Percentiles rank a stretch among this genome's conserved stretches.
These are phyloP conservation scores for Calypte anna DNA, from an alignment of 2,113 vertebrate species.

Conservation along the genomic window DNA sequence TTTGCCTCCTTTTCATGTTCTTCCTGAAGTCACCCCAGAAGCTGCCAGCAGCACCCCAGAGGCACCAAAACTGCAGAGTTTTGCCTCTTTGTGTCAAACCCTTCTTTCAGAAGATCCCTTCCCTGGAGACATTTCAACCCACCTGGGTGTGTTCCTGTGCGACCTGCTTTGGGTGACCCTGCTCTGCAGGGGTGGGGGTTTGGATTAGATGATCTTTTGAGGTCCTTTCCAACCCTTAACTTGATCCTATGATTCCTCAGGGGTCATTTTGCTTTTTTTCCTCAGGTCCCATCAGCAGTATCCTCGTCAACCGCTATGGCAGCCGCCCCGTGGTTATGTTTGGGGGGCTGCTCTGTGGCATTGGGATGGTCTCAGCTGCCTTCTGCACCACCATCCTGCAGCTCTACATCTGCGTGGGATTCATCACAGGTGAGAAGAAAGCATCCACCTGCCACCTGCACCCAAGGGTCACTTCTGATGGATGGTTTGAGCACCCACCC, in stretches of 20 bases:
- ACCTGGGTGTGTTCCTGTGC: too few relatives aligned
- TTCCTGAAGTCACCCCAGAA: neutral
- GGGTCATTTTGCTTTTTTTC: neutral
- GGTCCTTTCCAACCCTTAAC: too few relatives aligned
- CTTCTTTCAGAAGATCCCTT: neutral
- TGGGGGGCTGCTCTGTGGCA: conserved; percentile 80
- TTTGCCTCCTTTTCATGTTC: neutral
- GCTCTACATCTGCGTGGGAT: conserved; percentile 82
- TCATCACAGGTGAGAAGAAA: conserved; percentile 80
- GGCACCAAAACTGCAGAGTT: neutral
- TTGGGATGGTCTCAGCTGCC: conserved; percentile 79
- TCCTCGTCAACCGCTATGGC: conserved; percentile 81
- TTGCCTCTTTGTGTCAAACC: neutral
- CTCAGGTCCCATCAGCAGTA: conserved; percentile 82
- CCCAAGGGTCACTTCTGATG: neutral
- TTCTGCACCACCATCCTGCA: conserved; percentile 83
- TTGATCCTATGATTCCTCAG: too few relatives aligned
- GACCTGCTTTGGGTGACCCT: too few relatives aligned
- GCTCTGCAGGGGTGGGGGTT: too few relatives aligned
- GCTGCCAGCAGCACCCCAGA: neutral
- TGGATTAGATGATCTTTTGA: too few relatives aligned
- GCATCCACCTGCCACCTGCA: rapidly evolving
- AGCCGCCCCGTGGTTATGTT: conserved; percentile 83
- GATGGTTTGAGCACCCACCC: rapidly evolving
- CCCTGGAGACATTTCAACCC: too few relatives aligned